Evolutionary conservation across 1,140 invertebrate genomes (phyloP).

Genomic region (Pseudomyrmex pallidus): DNA sequence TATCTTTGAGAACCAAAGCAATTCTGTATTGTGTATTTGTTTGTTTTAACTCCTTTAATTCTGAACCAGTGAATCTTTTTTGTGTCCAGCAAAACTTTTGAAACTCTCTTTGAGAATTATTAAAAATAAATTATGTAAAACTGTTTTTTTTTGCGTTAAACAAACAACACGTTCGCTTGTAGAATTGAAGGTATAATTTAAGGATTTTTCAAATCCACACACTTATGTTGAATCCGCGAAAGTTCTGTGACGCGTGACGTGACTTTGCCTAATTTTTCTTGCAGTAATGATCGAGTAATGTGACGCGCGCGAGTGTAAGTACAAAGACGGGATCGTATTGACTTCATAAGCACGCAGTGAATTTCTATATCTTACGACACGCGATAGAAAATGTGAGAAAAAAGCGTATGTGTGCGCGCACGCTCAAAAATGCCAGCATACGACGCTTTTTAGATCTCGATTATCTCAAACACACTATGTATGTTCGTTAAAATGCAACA

Average conservation of each 20-base stretch:
- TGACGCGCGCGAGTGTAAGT: slow-evolving; percentile 15
- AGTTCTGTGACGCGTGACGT: slow-evolving; percentile 1
- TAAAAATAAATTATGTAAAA: too few species aligned
- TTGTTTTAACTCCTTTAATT: too few species aligned
- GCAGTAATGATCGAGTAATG: background rate
- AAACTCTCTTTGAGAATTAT: too few species aligned
- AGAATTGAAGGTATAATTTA: background rate
- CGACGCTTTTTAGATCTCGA: slow-evolving; percentile 19
- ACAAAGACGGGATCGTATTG: slow-evolving; percentile 22
- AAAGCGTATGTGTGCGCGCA: background rate
- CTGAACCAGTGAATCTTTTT: too few species aligned
- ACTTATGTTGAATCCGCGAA: background rate
- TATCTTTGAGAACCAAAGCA: background rate
- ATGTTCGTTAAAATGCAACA: slow-evolving; percentile 2
- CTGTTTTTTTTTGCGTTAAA: too few species aligned
- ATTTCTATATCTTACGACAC: slow-evolving; percentile 4
- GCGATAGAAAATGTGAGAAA: slow-evolving; percentile 19
- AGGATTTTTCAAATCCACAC: background rate
- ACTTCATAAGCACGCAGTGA: slow-evolving; percentile 17
- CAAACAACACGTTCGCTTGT: too few species aligned
- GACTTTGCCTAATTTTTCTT: slow-evolving; percentile 8
- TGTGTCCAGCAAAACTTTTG: too few species aligned
- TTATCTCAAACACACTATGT: slow-evolving; percentile 30
- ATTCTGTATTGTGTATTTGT: background rate
- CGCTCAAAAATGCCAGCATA: too few species aligned